phyloP scores from a whole-genome alignment of 2,888 invertebrate genomes.

The Sinopyrophorus schimmeli region DNA sequence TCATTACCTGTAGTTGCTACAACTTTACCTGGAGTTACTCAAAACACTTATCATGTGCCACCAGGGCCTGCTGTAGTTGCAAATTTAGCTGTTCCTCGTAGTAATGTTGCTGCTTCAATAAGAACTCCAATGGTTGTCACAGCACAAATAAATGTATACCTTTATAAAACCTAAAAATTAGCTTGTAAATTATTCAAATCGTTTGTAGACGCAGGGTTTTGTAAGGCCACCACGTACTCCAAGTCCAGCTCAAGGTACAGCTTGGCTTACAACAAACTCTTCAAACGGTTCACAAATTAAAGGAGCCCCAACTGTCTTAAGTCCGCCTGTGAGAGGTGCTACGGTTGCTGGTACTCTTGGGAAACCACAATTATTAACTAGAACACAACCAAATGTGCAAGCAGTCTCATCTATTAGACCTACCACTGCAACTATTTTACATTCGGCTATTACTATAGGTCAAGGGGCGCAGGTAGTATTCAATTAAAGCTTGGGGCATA shows the following conservation, averaged over 20 bases:
- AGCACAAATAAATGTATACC: slow-evolving; percentile 40
- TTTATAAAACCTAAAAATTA: background rate
- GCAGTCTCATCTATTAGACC: slow-evolving; percentile 49
- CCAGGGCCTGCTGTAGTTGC: slow-evolving; percentile 75
- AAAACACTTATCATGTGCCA: slow-evolving; percentile 51
- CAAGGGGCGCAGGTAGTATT: slow-evolving; percentile 47
- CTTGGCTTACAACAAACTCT: slow-evolving; percentile 49
- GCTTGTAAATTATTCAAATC: background rate
- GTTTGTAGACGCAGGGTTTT: slow-evolving; percentile 43
- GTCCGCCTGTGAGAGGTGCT: slow-evolving; percentile 50
- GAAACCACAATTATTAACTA: slow-evolving; percentile 48
- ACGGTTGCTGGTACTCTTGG: slow-evolving; percentile 44
- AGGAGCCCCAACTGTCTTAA: slow-evolving; percentile 51
- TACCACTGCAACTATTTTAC: slow-evolving; percentile 49
- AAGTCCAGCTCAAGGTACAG: slow-evolving; percentile 52
- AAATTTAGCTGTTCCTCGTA: slow-evolving; percentile 71
- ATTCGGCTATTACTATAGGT: slow-evolving; percentile 53
- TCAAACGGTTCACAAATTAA: slow-evolving; percentile 53
- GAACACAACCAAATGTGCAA: slow-evolving; percentile 46
- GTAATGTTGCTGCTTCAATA: slow-evolving; percentile 59
- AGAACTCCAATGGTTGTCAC: slow-evolving; percentile 52
- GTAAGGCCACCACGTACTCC: slow-evolving; percentile 52
- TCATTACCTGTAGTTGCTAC: slow-evolving; percentile 47
- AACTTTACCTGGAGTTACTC: slow-evolving; percentile 44
- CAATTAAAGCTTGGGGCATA: background rate